Evolutionary conservation across 1,140 invertebrate genomes (phyloP), one percentile per base, ranked within the genome.

Genomic region (Psilanteris sp.): DNA sequence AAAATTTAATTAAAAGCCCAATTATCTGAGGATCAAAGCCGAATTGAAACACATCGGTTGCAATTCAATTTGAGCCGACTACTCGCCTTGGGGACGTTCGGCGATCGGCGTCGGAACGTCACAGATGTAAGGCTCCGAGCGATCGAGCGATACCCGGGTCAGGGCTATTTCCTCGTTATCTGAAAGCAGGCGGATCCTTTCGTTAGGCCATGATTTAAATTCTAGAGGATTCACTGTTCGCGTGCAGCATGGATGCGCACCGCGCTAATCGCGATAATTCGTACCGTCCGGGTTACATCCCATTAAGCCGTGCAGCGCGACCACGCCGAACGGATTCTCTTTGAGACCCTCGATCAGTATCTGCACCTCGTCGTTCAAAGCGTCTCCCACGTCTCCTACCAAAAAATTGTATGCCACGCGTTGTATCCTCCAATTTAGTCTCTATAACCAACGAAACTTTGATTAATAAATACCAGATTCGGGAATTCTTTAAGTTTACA

Each of bases 101-200:
- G 11, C 36, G 73, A 70, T 66, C 66, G 57, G 66, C 66, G 46
- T 77, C 66, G 73, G 50, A 52, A 76, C 64, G 50, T 76, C 66
- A 70, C 73, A 76, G 44, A 76, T 39, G 52, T 64, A 76, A 70
- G 73, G 73, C 31, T 66, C 64, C 37, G 57, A 6, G 43, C 73
- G 73, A 76, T 76, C 73, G 36, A 76, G 64, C 57, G 64, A 76
- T 76, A 76, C 64, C 44, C 73, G 57, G 64, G 73, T 70, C 73
- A 76, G 64, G 62, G 64, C 64, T 70, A 70, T 76, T 68, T 76
- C 72, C 72, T 76, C 72, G 72, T 76, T 76, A 76, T 76, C 72
- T 68, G 72, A 70, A 76, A 76, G 72, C 64, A 70, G 72, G 72
- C 64, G 64, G 72, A 52, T 68, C 72, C 72, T 75, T 75, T 75